These are phyloP conservation scores for Geopemphigus sp. DNA, from an alignment of 1,140 invertebrate genomes.

Conservation along the genomic window DNA sequence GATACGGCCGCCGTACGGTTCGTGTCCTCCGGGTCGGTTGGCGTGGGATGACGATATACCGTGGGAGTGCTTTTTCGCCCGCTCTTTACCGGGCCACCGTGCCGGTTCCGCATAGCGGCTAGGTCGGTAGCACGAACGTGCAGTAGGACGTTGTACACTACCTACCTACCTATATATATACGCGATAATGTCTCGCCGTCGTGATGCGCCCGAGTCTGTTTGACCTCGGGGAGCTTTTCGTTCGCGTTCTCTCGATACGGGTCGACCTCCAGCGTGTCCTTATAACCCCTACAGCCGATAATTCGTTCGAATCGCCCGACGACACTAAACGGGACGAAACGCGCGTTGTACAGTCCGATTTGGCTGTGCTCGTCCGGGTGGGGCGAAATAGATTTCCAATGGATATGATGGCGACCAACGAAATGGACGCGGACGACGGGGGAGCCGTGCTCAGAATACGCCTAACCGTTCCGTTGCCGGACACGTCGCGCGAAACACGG, in stretches of 20 bases:
- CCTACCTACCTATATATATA: too few species aligned
- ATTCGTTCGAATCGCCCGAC: slow-evolving; percentile 18
- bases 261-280: background rate
- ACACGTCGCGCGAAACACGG: background rate
- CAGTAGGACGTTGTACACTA: too few species aligned
- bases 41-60: too few species aligned
- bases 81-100: background rate
- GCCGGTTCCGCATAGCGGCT: background rate
- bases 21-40: too few species aligned
- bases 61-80: slow-evolving; percentile 21
- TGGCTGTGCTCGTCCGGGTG: too few species aligned
- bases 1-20: too few species aligned
- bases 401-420: too few species aligned
- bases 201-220: slow-evolving; percentile 22
- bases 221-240: slow-evolving; percentile 18
- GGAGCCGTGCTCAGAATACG: background rate
- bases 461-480: background rate
- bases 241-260: background rate
- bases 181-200: too few species aligned
- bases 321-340: too few species aligned
- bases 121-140: slow-evolving; percentile 36
- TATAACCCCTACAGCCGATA: background rate
- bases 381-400: too few species aligned
- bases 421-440: too few species aligned
- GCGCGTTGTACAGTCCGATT: too few species aligned